A percentile compares a stretch with the other conserved stretches of the same genome.
Conservation (phyloP, 2,797 vertebrate species). For the Dromococcyx pavoninus region DNA sequence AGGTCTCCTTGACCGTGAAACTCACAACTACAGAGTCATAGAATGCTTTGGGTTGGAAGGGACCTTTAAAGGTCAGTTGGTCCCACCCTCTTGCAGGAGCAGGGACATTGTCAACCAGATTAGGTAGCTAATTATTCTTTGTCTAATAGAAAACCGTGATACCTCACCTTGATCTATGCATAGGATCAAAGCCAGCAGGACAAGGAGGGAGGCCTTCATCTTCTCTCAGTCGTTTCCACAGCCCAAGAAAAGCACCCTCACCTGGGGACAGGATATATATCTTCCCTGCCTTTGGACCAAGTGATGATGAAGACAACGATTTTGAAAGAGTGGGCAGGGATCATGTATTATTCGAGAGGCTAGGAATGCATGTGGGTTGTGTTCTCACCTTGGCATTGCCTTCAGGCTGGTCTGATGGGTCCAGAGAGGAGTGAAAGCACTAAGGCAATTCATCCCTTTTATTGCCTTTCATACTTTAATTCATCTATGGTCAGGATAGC, state of each 20-base stretch:
- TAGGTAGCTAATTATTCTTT: not conserved
- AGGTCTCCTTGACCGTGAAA: not conserved
- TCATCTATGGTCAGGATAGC: not conserved
- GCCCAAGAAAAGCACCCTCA: slow-evolving; percentile 33
- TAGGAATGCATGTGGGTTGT: slow-evolving; percentile 36
- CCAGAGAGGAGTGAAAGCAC: slow-evolving; percentile 43
- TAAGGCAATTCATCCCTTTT: not conserved
- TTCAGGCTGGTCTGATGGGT: not conserved
- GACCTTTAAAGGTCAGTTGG: no score
- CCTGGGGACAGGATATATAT: slow-evolving; percentile 60
- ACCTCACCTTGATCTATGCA: slow-evolving; percentile 41
- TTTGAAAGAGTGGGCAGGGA: slow-evolving; percentile 64
- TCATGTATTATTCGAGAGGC: not conserved
- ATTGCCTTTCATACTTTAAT: slow-evolving; percentile 11
- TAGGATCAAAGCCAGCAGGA: slow-evolving; percentile 19
- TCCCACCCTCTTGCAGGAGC: no score
- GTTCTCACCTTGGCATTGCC: not conserved
- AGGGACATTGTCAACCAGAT: no score
- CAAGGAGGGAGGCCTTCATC: slow-evolving; percentile 44
- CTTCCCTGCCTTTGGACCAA: not conserved
- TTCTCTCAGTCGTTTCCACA: not conserved
- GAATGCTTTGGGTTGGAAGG: no score
- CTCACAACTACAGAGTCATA: no score
- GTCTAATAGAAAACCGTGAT: not conserved
- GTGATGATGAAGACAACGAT: slow-evolving; percentile 41